A percentile compares a stretch with the other conserved stretches of the same genome.
phyloP scores from a whole-genome alignment of 2,113 vertebrate genomes.

The Sander lucioperca region DNA sequence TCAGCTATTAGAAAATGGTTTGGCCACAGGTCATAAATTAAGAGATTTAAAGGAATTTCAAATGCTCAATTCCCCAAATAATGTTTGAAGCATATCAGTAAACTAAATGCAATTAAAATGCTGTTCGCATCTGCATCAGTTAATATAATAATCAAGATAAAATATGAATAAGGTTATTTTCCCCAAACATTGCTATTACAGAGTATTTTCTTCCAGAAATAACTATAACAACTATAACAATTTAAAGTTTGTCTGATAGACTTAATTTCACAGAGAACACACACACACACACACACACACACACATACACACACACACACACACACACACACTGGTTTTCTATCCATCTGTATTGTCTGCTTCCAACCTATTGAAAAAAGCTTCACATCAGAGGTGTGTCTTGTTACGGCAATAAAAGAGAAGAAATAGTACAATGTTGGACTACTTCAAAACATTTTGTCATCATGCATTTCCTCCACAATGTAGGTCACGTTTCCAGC shows the following conservation, averaged over 20 bases:
- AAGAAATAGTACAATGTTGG: too few species aligned
- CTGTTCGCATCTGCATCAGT: neutral
- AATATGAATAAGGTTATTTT: neutral
- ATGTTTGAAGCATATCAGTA: neutral
- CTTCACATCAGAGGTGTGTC: constrained; percentile 1
- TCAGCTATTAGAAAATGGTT: constrained; percentile 4
- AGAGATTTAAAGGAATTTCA: constrained; percentile 18
- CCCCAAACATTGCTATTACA: too few species aligned
- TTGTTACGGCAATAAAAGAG: neutral
- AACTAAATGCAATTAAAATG: constrained; percentile 10
- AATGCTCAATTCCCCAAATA: constrained; percentile 20
- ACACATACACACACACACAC: too few species aligned
- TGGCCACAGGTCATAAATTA: neutral
- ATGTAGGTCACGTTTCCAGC: constrained; percentile 13
- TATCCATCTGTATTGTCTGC: neutral
- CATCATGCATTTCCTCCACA: neutral
- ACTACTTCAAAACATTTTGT: neutral
- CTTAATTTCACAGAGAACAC: neutral
- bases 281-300: too few species aligned
- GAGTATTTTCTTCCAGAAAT: neutral
- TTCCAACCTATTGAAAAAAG: neutral
- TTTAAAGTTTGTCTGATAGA: neutral
- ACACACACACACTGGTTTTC: neutral
- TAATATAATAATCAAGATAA: constrained; percentile 12
- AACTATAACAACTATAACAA: neutral